Evolutionary conservation across 2,797 vertebrate genomes (phyloP).

Genomic region (Lutjanus campechanus): DNA sequence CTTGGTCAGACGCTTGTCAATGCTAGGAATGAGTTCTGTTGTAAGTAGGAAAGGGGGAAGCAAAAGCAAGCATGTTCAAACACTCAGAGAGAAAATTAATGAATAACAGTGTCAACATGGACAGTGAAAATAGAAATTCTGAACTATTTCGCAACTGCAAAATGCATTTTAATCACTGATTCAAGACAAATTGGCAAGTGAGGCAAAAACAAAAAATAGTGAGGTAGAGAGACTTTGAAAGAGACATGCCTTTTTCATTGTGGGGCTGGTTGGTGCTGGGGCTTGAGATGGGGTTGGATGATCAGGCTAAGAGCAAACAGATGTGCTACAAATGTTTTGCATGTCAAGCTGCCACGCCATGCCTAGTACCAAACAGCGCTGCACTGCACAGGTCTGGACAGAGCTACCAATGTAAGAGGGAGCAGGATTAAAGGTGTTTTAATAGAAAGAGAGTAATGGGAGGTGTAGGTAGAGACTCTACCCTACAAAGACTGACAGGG

Average conservation of each 20-base stretch:
- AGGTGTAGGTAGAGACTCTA: background rate
- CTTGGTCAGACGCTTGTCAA: background rate
- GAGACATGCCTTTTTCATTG: constrained; percentile 16
- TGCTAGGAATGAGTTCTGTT: constrained; percentile 11
- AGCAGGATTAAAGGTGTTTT: background rate
- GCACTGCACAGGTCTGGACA: constrained; percentile 16
- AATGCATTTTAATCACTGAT: constrained; percentile 11
- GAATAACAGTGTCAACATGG: background rate
- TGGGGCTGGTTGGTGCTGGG: constrained; percentile 23
- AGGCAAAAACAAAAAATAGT: background rate
- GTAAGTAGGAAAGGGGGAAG: background rate
- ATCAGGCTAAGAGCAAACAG: constrained; percentile 64
- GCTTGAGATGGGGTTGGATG: constrained; percentile 46
- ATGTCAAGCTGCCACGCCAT: constrained; percentile 55
- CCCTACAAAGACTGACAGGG: background rate
- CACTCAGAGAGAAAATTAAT: background rate
- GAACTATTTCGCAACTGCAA: background rate
- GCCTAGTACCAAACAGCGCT: constrained; percentile 15
- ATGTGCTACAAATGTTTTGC: constrained; percentile 62
- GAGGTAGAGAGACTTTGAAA: background rate
- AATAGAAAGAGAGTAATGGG: constrained; percentile 15
- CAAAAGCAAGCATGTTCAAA: background rate
- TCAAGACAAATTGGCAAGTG: background rate
- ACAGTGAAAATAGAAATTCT: background rate
- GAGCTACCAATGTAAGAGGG: background rate